Base-by-base conservation (phyloP, 2,113 vertebrate species). In the Todiramphus saurophagus region DNA sequence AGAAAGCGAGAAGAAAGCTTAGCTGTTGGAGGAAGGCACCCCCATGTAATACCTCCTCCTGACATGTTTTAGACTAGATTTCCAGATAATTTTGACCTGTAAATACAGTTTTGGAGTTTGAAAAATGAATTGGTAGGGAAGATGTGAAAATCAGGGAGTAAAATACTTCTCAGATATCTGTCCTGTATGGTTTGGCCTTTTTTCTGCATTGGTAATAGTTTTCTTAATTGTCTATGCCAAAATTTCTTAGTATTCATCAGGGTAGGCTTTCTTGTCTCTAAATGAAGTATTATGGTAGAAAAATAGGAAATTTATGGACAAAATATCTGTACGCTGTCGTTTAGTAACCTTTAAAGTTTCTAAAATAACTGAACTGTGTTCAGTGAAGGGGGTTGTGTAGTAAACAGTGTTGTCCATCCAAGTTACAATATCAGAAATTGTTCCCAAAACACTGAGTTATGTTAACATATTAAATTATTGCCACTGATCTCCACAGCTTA, bases 401-500 rank as follows among this genome's bases (percentile, higher is more conserved):
- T 69, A 90, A 87, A 84, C 24, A 50, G 33, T 0, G 0, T 25
- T 77, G 30, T 43, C 75, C 13, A 20, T 87, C 83, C 50, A 72
- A 93, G 35, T 53, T 44, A 68, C 2, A 5, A 7, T 78, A 68
- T 37, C 3, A 12, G 43, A 89, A 95, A 74, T 81, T 81, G n/a
- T 37, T 76, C 63, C 44, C 37, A 58, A 93, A 90, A 83, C 43
- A 58, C 69, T 48, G 79, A 75, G 21, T 83, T 86, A 21, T 76
- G 64, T 37, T 80, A 73, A 60, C 94, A 44, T 89, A 93, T 92
- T 74, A 39, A 89, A 90, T 62, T 53, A 72, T 11, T 58, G 83
- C 69, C 87, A 76, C 76, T 93, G 92, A 84, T 92, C 72, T 81
- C 86, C 69, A 44, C 73, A 78, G 67, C 55, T 82, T 88, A 79